phyloP scores from a whole-genome alignment of 2,797 vertebrate species.

The Oreochromis mossambicus region DNA sequence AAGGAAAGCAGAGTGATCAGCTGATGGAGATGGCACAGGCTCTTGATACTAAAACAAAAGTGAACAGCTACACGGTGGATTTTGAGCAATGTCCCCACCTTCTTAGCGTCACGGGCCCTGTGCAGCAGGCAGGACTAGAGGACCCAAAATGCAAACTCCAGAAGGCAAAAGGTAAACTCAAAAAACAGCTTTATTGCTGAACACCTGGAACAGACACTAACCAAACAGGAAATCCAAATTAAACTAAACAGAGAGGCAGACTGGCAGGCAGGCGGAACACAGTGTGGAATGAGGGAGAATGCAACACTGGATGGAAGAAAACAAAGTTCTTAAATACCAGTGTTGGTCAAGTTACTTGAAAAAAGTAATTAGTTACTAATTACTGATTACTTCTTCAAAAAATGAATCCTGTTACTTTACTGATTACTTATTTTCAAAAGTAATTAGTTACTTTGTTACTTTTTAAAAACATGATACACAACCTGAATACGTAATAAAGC shows the following conservation, averaged over 20 bases:
- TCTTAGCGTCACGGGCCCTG: not conserved
- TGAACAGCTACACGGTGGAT: not conserved
- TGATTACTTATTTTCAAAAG: too few species aligned
- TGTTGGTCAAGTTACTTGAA: not conserved
- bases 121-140: not conserved
- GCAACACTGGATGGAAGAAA: not conserved
- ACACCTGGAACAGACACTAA: not conserved
- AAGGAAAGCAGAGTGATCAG: not conserved
- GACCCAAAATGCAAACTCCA: not conserved
- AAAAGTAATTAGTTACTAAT: not conserved
- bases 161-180: not conserved
- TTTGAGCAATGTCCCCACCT: not conserved
- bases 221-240: accelerated
- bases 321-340: not conserved
- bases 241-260: not conserved
- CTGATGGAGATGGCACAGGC: not conserved
- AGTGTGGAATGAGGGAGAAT: not conserved
- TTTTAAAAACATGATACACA: not conserved
- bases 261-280: not conserved
- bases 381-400: not conserved
- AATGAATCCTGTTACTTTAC: not conserved
- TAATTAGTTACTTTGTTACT: not conserved
- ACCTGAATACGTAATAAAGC: not conserved
- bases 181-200: not conserved
- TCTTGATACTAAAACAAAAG: not conserved